Conservation (phyloP, 2,888 invertebrate species). For the Elaeidobius kamerunicus region DNA sequence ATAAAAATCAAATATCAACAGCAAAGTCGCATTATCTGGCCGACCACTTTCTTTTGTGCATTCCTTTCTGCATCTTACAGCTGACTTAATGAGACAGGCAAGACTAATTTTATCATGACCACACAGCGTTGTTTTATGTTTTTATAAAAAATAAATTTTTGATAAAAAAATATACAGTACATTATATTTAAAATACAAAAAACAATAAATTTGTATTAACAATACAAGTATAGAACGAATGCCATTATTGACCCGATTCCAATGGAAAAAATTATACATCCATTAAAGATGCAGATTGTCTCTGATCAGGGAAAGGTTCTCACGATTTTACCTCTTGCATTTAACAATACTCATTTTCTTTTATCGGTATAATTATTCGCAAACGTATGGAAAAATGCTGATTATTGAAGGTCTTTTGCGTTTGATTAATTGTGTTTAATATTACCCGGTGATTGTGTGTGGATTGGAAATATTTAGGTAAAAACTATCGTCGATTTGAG, state of each 20-base stretch:
- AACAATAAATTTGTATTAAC: background rate
- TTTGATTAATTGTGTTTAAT: too few relatives aligned
- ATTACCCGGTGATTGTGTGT: too few relatives aligned
- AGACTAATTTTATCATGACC: conserved; percentile 7
- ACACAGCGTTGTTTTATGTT: background rate
- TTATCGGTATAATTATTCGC: background rate
- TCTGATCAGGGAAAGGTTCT: background rate
- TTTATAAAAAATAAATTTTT: background rate
- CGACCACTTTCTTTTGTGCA: conserved; percentile 17
- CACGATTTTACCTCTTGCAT: conserved; percentile 2
- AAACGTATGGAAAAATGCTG: background rate
- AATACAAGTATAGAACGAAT: too few relatives aligned
- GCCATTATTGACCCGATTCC: background rate
- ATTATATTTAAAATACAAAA: background rate
- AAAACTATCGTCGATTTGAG: too few relatives aligned
- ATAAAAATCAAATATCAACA: conserved; percentile 7
- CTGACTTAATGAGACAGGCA: conserved; percentile 4
- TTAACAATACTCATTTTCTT: background rate
- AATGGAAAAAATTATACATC: background rate
- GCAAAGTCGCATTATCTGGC: conserved; percentile 4
- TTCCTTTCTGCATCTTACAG: conserved; percentile 17
- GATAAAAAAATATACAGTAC: background rate
- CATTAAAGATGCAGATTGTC: background rate
- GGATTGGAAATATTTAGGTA: too few relatives aligned
- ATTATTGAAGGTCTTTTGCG: background rate